Conservation (phyloP, 1,140 invertebrate species). For the Homalodisca vitripennis region DNA sequence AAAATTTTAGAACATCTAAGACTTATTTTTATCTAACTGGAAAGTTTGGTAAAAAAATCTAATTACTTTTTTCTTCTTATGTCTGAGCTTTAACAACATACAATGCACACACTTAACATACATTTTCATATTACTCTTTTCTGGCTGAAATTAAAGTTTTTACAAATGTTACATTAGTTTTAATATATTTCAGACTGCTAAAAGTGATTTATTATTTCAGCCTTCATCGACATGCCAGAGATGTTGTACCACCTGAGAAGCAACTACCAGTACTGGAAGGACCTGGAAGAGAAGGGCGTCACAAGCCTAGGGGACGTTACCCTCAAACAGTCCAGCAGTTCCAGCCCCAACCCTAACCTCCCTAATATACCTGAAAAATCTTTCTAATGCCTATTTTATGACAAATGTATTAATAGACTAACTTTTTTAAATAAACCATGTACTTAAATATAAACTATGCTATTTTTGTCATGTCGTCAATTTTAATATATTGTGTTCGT, state of each 20-base stretch:
- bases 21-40: too few relatives aligned
- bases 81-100: too few relatives aligned
- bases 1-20: too few relatives aligned
- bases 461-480: constrained; percentile 31
- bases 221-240: constrained; percentile 90
- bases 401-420: constrained; percentile 5
- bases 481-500: constrained; percentile 32
- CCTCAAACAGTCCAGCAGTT: constrained; percentile 7
- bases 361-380: constrained; percentile 31
- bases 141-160: too few relatives aligned
- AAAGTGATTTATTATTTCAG: constrained; percentile 63
- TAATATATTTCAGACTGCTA: too few relatives aligned
- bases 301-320: constrained; percentile 36
- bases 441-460: constrained; percentile 28
- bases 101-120: too few relatives aligned
- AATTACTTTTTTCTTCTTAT: too few relatives aligned
- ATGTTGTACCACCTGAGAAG: constrained; percentile 75
- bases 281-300: constrained; percentile 47
- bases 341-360: constrained; percentile 16
- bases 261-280: constrained; percentile 92
- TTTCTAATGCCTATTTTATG: constrained; percentile 24
- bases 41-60: too few relatives aligned
- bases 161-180: too few relatives aligned
- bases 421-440: constrained; percentile 28
- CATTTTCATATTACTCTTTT: too few relatives aligned